phyloP scores from a whole-genome alignment of 2,797 vertebrate species.

The Acanthurus tractus region DNA sequence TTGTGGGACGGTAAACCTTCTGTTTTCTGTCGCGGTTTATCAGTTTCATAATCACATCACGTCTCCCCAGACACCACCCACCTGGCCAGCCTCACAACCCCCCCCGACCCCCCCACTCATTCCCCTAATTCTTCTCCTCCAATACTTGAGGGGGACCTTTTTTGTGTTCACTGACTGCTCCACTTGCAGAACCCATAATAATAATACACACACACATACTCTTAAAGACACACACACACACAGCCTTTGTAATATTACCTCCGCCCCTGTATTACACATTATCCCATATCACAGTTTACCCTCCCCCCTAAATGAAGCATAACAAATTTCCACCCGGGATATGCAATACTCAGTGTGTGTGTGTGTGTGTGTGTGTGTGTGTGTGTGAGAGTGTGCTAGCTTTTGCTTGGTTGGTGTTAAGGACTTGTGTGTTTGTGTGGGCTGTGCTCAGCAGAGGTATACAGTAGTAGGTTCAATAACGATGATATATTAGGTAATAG shows the following conservation, averaged over 20 bases:
- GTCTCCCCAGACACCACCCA: constrained; percentile 47
- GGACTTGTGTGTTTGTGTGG: constrained; percentile 38
- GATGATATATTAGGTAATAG: constrained; percentile 61
- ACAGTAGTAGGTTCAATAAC: constrained; percentile 42
- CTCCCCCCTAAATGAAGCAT: constrained; percentile 30
- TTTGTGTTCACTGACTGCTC: constrained; percentile 41
- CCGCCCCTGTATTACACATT: constrained; percentile 33
- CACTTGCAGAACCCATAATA: constrained; percentile 25
- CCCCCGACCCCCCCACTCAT: background rate
- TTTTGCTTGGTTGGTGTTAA: constrained; percentile 18
- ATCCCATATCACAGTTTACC: constrained; percentile 35
- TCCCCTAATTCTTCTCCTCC: background rate
- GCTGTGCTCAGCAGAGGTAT: constrained; percentile 21
- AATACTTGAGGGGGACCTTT: constrained; percentile 20
- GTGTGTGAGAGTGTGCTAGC: too few relatives aligned
- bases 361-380: constrained; percentile 2
- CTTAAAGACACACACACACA: background rate
- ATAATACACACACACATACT: background rate
- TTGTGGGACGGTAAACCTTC: constrained; percentile 25
- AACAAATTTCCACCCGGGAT: constrained; percentile 40
- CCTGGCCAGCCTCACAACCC: constrained; percentile 37
- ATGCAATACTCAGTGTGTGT: constrained; percentile 11
- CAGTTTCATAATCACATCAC: constrained; percentile 55
- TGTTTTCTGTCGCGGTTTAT: constrained; percentile 53
- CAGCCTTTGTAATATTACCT: constrained; percentile 30